Conservation (phyloP, 2,888 invertebrate species). For the Diarsia dahlii region DNA sequence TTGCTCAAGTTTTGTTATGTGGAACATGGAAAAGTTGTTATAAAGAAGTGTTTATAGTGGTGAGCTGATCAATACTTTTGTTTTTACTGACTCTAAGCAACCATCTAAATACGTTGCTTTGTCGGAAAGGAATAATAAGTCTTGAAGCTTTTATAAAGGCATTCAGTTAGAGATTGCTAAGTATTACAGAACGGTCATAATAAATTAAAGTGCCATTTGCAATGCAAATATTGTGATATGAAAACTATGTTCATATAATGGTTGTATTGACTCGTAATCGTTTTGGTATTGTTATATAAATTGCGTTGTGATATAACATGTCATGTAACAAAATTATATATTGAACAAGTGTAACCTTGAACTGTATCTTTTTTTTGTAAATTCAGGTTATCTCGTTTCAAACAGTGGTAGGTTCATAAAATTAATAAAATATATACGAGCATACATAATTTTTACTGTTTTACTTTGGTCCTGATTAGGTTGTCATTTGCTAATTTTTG, state of each 20-base stretch:
- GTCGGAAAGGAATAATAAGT: not conserved
- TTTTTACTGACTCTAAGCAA: not conserved
- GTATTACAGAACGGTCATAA: not conserved
- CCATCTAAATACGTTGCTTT: not conserved
- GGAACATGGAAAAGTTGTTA: not conserved
- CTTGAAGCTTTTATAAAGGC: not conserved
- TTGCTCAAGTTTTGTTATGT: not conserved
- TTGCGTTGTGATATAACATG: not conserved
- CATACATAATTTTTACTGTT: not conserved
- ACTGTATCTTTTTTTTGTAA: not conserved
- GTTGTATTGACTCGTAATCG: not conserved
- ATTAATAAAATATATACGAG: not conserved
- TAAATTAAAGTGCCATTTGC: not conserved
- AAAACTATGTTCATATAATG: not conserved
- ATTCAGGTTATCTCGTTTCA: not conserved
- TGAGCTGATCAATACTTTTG: not conserved
- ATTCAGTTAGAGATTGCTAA: not conserved
- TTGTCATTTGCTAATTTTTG: too few species aligned
- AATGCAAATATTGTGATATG: not conserved
- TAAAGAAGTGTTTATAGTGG: constrained; percentile 38
- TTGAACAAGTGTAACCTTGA: not conserved
- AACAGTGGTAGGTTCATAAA: not conserved
- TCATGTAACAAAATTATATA: not conserved
- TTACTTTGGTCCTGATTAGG: not conserved
- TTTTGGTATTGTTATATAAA: too few species aligned